Evolutionary conservation across 2,797 vertebrate genomes (phyloP).

Genomic region (Champsocephalus gunnari): DNA sequence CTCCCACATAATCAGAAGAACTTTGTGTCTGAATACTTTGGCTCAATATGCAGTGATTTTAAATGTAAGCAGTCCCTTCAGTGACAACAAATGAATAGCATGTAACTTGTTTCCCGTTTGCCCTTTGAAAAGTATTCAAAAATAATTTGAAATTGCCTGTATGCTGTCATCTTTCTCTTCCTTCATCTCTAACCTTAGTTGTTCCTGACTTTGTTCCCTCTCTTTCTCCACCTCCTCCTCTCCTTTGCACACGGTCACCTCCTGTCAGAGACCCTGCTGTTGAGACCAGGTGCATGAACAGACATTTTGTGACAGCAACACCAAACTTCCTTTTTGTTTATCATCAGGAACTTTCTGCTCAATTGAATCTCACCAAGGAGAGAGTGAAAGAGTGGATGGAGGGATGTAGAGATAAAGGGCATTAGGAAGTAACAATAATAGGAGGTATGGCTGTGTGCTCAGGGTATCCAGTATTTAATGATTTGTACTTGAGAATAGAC

Average conservation of each 20-base stretch:
- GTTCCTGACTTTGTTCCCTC: not conserved
- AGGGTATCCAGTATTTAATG: not conserved
- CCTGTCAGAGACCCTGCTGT: slow-evolving; percentile 36
- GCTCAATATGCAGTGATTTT: not conserved
- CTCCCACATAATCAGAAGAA: slow-evolving; percentile 6
- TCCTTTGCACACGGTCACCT: slow-evolving; percentile 11
- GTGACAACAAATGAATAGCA: slow-evolving; percentile 6
- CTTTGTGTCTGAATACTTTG: slow-evolving; percentile 1
- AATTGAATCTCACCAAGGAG: slow-evolving; percentile 50
- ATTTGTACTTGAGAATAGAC: slow-evolving; percentile 28
- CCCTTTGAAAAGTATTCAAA: slow-evolving; percentile 1
- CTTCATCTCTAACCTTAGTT: slow-evolving; percentile 3
- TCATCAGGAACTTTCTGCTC: slow-evolving; percentile 31
- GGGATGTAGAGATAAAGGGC: too few relatives aligned
- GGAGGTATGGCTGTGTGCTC: not conserved
- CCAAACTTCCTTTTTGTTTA: slow-evolving; percentile 29
- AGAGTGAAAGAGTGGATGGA: not conserved
- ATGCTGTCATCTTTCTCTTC: not conserved
- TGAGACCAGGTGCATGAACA: slow-evolving; percentile 61
- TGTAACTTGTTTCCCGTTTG: slow-evolving; percentile 1
- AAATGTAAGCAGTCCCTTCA: not conserved
- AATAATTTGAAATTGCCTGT: slow-evolving; percentile 2
- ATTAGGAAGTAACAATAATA: not conserved
- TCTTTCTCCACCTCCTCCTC: not conserved
- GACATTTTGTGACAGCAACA: slow-evolving; percentile 55